Base-by-base conservation (phyloP, 2,113 vertebrate genomes). In the Chionodraco myersi region DNA sequence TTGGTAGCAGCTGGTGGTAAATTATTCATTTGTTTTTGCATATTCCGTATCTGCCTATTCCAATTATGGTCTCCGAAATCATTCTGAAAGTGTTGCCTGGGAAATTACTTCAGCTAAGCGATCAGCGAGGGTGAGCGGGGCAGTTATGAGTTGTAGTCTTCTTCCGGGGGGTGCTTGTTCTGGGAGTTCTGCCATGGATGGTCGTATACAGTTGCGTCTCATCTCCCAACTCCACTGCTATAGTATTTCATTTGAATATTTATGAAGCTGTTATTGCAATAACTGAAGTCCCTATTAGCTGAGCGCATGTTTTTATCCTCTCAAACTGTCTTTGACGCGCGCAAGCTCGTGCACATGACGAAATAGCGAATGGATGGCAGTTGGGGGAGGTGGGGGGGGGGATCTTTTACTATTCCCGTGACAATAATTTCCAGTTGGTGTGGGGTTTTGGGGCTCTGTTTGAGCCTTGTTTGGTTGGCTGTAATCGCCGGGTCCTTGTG, bases 401-500 rank as follows among this genome's bases (percentile, higher is more conserved):
- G 75, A 65, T 79, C 2, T 65, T 76, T 76, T n/a, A 18, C 79
- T 77, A 71, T 87, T 72, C 86, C 83, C 83, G 72, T 82, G 82
- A 89, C 85, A 85, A 78, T 88, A 60, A 82, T 88, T 89, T 91
- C 85, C 86, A 82, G 90, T 84, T 80, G 73, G 73, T 78, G 74
- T 57, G 68, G 70, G 79, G 81, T 80, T 89, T 41, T 63, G 26
- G 53, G 71, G 48, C 82, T 86, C 77, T 30, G 77, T 75, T 87
- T 81, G 85, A 86, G 88, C 77, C 71, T 72, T 79, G 78, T 88
- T 87, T 61, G 85, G 71, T 90, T 87, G 77, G 75, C 77, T 88
- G 95, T 94, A 95, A 96, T 96, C 95, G 95, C 94, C 94, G 92
- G 88, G 94, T 84, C 92, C 91, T 92, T 93, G 96, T 96, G 96